These are phyloP conservation scores for Tychaedon coryphoeus DNA, from an alignment of 2,113 vertebrate species.

Conservation along the genomic window DNA sequence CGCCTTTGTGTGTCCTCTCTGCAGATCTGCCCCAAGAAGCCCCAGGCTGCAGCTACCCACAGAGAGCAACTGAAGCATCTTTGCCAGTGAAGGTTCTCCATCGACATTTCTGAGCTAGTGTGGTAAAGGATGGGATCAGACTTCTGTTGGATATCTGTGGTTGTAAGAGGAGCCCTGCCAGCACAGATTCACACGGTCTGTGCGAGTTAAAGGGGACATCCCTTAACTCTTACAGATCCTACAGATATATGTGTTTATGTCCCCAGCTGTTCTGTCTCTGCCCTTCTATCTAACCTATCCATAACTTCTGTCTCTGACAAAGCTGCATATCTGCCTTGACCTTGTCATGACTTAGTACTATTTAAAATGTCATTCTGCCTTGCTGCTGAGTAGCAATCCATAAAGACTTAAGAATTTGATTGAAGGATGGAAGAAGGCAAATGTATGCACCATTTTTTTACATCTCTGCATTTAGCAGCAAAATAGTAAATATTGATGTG, in stretches of 20 bases:
- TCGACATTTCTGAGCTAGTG: neutral
- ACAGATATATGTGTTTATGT: neutral
- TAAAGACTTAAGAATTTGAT: neutral
- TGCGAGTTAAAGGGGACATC: neutral
- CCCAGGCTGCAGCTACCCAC: neutral
- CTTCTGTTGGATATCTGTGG: too few relatives aligned
- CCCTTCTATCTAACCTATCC: too few relatives aligned
- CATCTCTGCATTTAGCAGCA: neutral
- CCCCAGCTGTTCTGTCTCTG: too few relatives aligned
- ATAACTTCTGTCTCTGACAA: neutral
- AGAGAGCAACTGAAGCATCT: neutral
- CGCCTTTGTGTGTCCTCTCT: rapidly evolving
- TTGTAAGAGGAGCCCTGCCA: neutral
- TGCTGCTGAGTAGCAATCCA: neutral
- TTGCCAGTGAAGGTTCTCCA: neutral
- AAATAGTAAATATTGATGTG: conserved; percentile 23
- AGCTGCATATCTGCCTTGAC: neutral
- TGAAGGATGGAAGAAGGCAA: neutral
- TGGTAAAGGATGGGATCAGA: neutral
- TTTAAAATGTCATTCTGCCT: neutral
- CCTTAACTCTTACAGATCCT: neutral
- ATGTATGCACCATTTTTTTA: neutral
- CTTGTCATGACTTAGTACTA: neutral
- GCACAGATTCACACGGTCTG: neutral
- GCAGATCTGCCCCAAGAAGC: neutral